Percentiles rank a stretch among this genome's conserved stretches.
Evolutionary conservation across 2,113 vertebrate genomes (phyloP).

Genomic region (Eptesicus fuscus): DNA sequence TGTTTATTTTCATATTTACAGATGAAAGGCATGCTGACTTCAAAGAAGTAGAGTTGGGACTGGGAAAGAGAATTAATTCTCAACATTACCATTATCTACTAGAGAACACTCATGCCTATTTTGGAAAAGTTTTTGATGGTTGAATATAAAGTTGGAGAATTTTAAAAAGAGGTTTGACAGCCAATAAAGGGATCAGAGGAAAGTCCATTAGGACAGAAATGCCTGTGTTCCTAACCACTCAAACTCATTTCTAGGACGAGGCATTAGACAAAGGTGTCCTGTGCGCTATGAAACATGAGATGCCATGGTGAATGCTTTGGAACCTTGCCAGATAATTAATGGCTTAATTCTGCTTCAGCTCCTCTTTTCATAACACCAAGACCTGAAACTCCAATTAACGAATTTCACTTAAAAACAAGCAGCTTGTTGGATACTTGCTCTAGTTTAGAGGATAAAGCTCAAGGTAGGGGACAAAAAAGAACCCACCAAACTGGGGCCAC

Average conservation of each 20-base stretch:
- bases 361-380: background rate
- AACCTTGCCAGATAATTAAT: background rate
- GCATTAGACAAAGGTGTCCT: background rate
- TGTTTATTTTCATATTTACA: slow-evolving; percentile 59
- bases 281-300: background rate
- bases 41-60: slow-evolving; percentile 48
- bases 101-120: slow-evolving; percentile 32
- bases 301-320: background rate
- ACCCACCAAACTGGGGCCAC: background rate
- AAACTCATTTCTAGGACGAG: slow-evolving; percentile 30
- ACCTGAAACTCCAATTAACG: background rate
- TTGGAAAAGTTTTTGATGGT: slow-evolving; percentile 36
- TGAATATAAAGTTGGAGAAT: slow-evolving; percentile 31
- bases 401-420: slow-evolving; percentile 4
- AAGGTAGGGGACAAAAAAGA: background rate
- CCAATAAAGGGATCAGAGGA: background rate
- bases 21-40: slow-evolving; percentile 68
- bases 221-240: background rate
- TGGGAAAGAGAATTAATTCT: slow-evolving; percentile 46
- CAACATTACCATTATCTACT: slow-evolving; percentile 37
- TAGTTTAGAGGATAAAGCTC: background rate
- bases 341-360: slow-evolving; percentile 17
- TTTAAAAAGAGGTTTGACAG: slow-evolving; percentile 33
- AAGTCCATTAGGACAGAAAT: background rate
- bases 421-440: background rate